A percentile compares a stretch with the other conserved stretches of the same genome.
phyloP scores from a whole-genome alignment of 2,888 invertebrate species.

The Eilema caniola region DNA sequence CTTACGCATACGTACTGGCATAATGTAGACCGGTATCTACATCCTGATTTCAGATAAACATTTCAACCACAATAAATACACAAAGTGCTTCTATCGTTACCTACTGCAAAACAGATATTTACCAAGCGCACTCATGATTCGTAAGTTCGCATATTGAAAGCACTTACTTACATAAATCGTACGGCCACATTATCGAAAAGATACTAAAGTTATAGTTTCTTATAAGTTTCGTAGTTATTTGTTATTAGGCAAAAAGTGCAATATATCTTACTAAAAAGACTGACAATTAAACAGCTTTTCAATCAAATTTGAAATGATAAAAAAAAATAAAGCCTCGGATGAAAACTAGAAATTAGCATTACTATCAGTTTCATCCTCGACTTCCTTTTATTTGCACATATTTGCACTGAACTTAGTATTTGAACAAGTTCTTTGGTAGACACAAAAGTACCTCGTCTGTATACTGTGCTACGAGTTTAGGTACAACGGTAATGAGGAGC shows the following conservation, averaged over 20 bases:
- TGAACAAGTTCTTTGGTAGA: too few relatives aligned
- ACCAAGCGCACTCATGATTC: constrained; percentile 30
- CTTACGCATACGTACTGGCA: background rate
- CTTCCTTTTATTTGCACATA: too few relatives aligned
- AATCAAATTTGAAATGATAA: too few relatives aligned
- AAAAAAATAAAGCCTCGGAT: too few relatives aligned
- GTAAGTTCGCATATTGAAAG: constrained; percentile 2
- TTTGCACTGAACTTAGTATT: too few relatives aligned
- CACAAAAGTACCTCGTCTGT: too few relatives aligned
- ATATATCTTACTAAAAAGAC: too few relatives aligned
- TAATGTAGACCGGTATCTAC: background rate
- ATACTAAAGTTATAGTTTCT: background rate
- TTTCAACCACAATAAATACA: constrained; percentile 39
- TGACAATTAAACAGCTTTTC: too few relatives aligned
- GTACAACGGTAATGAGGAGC: too few relatives aligned
- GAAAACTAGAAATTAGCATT: too few relatives aligned
- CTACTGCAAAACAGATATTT: constrained; percentile 36
- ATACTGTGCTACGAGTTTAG: too few relatives aligned
- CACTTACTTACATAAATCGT: background rate
- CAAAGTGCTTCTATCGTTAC: constrained; percentile 45
- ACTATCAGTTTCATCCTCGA: too few relatives aligned
- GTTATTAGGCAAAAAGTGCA: background rate
- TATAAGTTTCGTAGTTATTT: background rate
- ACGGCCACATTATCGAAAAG: background rate
- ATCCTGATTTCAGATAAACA: constrained; percentile 36